Evolutionary conservation across 2,113 vertebrate genomes (phyloP).

Genomic region (Varanus salvator): DNA sequence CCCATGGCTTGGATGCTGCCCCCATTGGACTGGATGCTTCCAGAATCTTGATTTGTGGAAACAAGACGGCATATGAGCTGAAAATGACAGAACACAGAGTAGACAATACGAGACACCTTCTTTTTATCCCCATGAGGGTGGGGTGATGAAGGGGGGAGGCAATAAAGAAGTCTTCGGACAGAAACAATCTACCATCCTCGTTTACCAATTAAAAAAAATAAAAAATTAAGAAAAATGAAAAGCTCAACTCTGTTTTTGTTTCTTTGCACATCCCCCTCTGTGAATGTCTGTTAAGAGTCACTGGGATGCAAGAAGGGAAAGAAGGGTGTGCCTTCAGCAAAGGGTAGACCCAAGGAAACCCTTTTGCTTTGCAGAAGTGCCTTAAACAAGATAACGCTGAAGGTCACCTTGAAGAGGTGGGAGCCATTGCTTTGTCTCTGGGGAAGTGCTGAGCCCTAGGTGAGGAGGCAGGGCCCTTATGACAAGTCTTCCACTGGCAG

Average conservation of each 20-base stretch:
- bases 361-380: slow-evolving; percentile 76
- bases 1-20: not conserved
- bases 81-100: slow-evolving; percentile 17
- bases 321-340: slow-evolving; percentile 48
- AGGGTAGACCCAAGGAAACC: slow-evolving; percentile 58
- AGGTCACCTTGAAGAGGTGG: slow-evolving; percentile 72
- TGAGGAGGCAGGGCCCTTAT: slow-evolving; percentile 80
- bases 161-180: slow-evolving; percentile 62
- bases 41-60: slow-evolving; percentile 17
- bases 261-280: not conserved
- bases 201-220: slow-evolving; percentile 69
- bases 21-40: not conserved
- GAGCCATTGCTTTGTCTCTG: slow-evolving; percentile 60
- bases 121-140: slow-evolving; percentile 10
- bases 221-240: slow-evolving; percentile 39
- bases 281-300: slow-evolving; percentile 39
- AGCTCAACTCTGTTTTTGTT: slow-evolving; percentile 63
- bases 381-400: slow-evolving; percentile 63
- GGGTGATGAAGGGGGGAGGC: slow-evolving; percentile 9
- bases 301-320: slow-evolving; percentile 19
- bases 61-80: slow-evolving; percentile 9
- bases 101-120: slow-evolving; percentile 37
- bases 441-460: slow-evolving; percentile 64
- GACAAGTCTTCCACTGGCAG: slow-evolving; percentile 95
- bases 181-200: slow-evolving; percentile 71